Evolutionary conservation across 2,113 vertebrate species (phyloP).

Genomic region (Cricetomys ansorgei): DNA sequence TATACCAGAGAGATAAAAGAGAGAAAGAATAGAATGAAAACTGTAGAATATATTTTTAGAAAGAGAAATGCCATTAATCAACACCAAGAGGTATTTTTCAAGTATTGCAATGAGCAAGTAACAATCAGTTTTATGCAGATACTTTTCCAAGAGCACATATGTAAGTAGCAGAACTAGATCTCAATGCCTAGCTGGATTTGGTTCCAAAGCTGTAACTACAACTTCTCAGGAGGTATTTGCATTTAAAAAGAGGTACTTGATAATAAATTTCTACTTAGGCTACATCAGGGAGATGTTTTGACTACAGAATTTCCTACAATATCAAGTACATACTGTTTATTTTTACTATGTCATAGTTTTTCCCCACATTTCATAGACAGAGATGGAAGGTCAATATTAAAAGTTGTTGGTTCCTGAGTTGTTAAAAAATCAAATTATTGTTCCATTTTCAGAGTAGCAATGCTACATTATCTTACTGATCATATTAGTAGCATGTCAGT

Average conservation of each 20-base stretch:
- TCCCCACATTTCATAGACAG: background rate
- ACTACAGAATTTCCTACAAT: background rate
- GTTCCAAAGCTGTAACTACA: background rate
- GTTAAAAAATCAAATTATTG: background rate
- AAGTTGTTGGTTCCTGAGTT: background rate
- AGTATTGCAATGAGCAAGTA: background rate
- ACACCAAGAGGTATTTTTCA: background rate
- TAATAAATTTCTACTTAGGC: background rate
- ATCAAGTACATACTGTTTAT: background rate
- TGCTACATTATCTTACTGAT: background rate
- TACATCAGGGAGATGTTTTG: background rate
- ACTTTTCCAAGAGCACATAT: constrained; percentile 3
- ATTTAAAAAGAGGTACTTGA: background rate
- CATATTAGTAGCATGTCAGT: background rate
- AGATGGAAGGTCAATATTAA: background rate
- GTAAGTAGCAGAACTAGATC: background rate
- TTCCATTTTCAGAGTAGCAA: background rate
- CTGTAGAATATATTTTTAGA: background rate
- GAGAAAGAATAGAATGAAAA: background rate
- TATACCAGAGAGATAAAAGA: background rate
- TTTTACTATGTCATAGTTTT: background rate
- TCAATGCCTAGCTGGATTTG: background rate
- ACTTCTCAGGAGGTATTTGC: background rate
- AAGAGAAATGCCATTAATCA: constrained; percentile 31
- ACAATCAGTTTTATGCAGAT: constrained; percentile 57